Conservation (phyloP, 1,140 invertebrate genomes). For the Parasteatoda tepidariorum region DNA sequence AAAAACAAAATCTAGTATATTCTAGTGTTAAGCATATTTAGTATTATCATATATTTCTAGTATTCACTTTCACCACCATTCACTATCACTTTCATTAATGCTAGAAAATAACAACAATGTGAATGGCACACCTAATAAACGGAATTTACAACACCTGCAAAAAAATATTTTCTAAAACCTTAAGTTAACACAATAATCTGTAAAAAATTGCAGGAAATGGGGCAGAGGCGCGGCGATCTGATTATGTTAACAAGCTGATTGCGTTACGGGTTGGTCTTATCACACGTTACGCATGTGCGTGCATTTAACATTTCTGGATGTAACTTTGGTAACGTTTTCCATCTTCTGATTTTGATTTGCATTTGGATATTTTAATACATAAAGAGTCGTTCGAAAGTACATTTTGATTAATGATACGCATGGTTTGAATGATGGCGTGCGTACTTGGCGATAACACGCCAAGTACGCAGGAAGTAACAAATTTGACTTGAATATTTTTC, state of each 20-base stretch:
- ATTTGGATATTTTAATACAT: no score
- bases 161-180: background rate
- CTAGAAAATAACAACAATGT: background rate
- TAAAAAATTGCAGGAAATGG: constrained; percentile 27
- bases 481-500: no score
- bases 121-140: background rate
- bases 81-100: background rate
- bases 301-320: no score
- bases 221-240: constrained; percentile 33
- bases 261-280: constrained; percentile 7
- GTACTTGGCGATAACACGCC: no score
- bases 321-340: no score
- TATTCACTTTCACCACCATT: background rate
- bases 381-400: no score
- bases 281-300: constrained; percentile 7
- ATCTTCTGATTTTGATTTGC: no score
- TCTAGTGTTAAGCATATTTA: background rate
- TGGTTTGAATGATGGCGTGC: no score
- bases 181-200: background rate
- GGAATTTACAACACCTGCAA: background rate
- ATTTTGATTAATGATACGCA: no score
- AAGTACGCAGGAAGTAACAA: no score
- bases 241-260: constrained; percentile 47
- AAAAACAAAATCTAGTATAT: background rate
- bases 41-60: background rate